Percentiles rank a stretch among this genome's conserved stretches.
phyloP scores from a whole-genome alignment of 2,888 invertebrate species.

The Xanthostigma xanthostigma region DNA sequence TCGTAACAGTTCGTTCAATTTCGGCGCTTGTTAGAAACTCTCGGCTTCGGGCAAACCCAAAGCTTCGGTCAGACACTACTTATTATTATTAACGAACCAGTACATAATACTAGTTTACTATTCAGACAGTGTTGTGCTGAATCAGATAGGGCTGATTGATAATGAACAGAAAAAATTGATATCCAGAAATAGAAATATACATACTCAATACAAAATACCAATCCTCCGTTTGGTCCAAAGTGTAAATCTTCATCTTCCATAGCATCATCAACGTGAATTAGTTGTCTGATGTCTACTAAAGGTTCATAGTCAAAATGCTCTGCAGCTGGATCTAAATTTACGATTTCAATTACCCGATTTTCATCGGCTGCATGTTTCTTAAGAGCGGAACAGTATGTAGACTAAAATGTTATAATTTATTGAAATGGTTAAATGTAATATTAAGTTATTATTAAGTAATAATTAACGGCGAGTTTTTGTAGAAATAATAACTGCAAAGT shows the following conservation, averaged over 20 bases:
- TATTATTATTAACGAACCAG: neutral
- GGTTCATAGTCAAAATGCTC: conserved; percentile 90
- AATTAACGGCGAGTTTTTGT: too few relatives aligned
- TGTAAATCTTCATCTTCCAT: conserved; percentile 91
- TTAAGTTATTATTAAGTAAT: too few relatives aligned
- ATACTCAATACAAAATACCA: conserved; percentile 88
- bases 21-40: too few relatives aligned
- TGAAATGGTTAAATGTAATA: neutral
- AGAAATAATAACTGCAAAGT: too few relatives aligned
- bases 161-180: conserved; percentile 1
- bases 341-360: conserved; percentile 64
- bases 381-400: conserved; percentile 84
- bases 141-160: neutral
- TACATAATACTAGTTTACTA: neutral
- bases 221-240: conserved; percentile 95
- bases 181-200: conserved; percentile 20
- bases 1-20: too few relatives aligned
- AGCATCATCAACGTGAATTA: conserved; percentile 89
- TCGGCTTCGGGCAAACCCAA: too few relatives aligned
- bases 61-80: too few relatives aligned
- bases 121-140: neutral
- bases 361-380: conserved; percentile 68
- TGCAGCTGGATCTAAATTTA: conserved; percentile 96
- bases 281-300: conserved; percentile 67
- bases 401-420: conserved; percentile 37